Base-by-base conservation (phyloP, 2,888 invertebrate genomes). In the Sepiola atlantica region DNA sequence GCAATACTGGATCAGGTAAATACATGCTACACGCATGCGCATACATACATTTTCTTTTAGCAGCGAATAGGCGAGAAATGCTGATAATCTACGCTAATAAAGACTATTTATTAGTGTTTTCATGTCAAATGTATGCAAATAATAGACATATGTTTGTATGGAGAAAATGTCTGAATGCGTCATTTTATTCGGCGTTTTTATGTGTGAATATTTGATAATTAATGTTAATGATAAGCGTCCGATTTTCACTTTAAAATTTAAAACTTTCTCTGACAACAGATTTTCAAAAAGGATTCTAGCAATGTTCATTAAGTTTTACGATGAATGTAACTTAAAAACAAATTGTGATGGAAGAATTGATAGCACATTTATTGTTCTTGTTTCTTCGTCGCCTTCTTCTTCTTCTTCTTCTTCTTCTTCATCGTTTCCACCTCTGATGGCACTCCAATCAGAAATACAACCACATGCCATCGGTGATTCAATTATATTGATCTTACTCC, bases 361-460 rank as follows among this genome's bases (percentile, higher is more conserved):
- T 77, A 28, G 61, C 55, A n/a, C n/a, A 45, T 45, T 45, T 45
- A 45, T 45, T 45, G n/a, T 45, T 45, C 45, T 45, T 45, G 8
- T 45, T 45, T 45, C 8, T 45, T 45, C 8, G 8, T 45, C 45
- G 8, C 8, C 8, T 45, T 45, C 77, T 77, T 77, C 3, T 20
- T n/a, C n/a, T 91, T 35, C 35, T 54, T 45, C 21, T 91, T 91
- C 12, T 20, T 54, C 35, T 54, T 91, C 54, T 91, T 91, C 54
- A 54, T 45, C 35, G 28, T 91, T 32, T 91, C 91, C 54, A 91
- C 28, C 35, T 45, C 91, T 91, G 54, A 92, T 77, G 77, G 77
- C 77, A 77, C 77, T 77, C 77, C 77, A 77, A 77, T 77, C 77
- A 77, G 77, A 77, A 77, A n/a, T 77, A 77, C 77, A 77, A 77